Base-by-base conservation (phyloP, 2,797 vertebrate genomes). In the Catamblyrhynchus diadema region DNA sequence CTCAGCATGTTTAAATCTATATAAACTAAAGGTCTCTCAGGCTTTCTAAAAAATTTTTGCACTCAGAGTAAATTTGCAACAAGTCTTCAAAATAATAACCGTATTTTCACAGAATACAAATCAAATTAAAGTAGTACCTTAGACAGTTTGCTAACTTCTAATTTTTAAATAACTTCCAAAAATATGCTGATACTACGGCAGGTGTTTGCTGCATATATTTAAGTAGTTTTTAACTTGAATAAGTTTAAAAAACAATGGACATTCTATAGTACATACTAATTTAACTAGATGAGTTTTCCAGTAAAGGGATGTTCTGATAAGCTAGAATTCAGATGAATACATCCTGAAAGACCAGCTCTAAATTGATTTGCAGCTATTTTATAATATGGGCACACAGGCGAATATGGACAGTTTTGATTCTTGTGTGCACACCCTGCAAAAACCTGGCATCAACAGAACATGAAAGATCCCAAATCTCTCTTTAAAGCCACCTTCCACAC, bases 131-230 rank as follows among this genome's bases (percentile, higher is more conserved):
- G 82, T 89, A 86, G 9, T 44, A 92, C 66, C 81, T 74, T 77
- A 90, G 44, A 93, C 47, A 86, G 13, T 89, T 84, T 57, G 37
- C 30, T 93, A 79, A 81, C n/a, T 92, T 94, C 35, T 67, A 42
- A 95, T 48, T 95, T 94, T 95, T 82, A 95, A 94, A 67, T 51
- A 93, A 69, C 30, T 65, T 83, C 78, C 85, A 96, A 96, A 83
- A 90, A 80, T 60, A 23, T 81, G 83, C 48, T 93, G 45, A 35
- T 65, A 23, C 2, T 71, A 44, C 37, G 48, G 21, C 32, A 78
- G 27, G 14, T 81, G 30, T 70, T 92, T 93, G 8, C 7, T 47
- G 23, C 39, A 47, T 14, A 4, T 86, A 86, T 86, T 95, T 85
- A 95, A 95, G 77, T 74, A 37, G 62, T 54, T 81, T 91, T 92